Percentiles rank a stretch among this genome's conserved stretches.
phyloP scores from a whole-genome alignment of 64 coral and sea anemone species.

The Actinia equina region DNA sequence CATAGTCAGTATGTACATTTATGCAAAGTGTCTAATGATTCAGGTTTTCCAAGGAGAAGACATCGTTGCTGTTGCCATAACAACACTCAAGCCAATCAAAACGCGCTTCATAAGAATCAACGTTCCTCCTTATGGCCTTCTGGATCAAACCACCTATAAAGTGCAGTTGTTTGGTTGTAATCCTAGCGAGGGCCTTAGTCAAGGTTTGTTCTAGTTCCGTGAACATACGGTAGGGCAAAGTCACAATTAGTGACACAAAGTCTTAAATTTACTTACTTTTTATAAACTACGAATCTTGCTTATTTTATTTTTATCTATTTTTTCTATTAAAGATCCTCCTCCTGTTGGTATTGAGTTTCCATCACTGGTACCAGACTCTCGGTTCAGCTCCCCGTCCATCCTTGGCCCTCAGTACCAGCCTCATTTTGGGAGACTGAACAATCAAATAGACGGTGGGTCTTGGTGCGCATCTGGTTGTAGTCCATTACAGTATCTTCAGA shows the following conservation, averaged over 20 bases:
- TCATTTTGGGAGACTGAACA: slow-evolving; percentile 26
- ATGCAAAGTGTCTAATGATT: too few species aligned
- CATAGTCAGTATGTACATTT: too few species aligned
- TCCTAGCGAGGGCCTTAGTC: background rate
- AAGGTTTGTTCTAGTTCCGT: background rate
- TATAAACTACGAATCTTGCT: too few species aligned
- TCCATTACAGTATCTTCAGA: slow-evolving; percentile 29
- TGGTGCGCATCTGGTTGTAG: slow-evolving; percentile 42
- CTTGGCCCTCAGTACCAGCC: background rate
- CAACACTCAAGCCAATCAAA: slow-evolving; percentile 1
- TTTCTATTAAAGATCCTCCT: background rate
- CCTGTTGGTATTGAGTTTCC: background rate
- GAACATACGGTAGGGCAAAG: too few species aligned
- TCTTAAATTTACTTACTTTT: too few species aligned
- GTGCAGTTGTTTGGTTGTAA: slow-evolving; percentile 2
- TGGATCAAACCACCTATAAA: background rate
- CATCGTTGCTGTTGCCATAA: background rate
- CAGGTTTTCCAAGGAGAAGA: background rate
- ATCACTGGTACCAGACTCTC: slow-evolving; percentile 23
- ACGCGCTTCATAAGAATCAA: slow-evolving; percentile 11
- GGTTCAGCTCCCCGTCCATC: slow-evolving; percentile 17
- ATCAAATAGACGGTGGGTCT: slow-evolving; percentile 7
- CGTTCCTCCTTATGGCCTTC: background rate
- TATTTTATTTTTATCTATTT: background rate
- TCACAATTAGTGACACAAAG: too few species aligned